Base-by-base conservation (phyloP, 2,113 vertebrate species). In the Echinops telfairi region DNA sequence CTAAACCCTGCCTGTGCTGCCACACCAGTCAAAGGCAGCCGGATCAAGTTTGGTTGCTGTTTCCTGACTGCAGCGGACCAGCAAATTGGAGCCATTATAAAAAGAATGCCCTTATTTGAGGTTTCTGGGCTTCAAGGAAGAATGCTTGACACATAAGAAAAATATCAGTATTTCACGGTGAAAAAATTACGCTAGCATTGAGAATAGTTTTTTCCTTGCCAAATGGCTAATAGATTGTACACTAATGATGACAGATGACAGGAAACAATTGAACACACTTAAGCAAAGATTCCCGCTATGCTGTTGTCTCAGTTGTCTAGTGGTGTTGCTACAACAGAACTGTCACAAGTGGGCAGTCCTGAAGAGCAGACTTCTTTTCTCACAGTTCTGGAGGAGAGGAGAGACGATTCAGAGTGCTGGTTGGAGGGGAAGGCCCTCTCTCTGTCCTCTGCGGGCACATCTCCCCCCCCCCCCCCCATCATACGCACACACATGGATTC, bases 71-170 rank as follows among this genome's bases (percentile, higher is more conserved):
- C 19, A 91, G 22, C 19, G 19, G 47, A 87, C 88, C 70, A 89
- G 86, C 71, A 93, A 96, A 96, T 57, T 92, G 87, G 94, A 94
- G 88, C 87, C 1, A 83, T 93, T 89, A 80, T 92, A 95, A 93
- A 93, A 87, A 58, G 90, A 81, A 92, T 90, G 62, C 20, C 70
- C 62, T 89, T 86, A 73, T 78, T 79, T 58, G 43, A 93, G 75
- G 83, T n/a, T 92, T 94, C 91, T 85, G 71, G 36, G 89, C 79
- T 58, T 73, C 60, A 94, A 87, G 70, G 80, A 47, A 90, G 60
- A 90, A 94, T 64, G 62, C 19, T 14, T 85, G 92, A 93, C 82
- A 91, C 43, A 73, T 15, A 86, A 89, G 73, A 81, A 91, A 53
- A 89, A 85, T 88, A 83, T 79, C 76, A 60, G 1, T 71, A n/a